Evolutionary conservation across 2,888 invertebrate species (phyloP), one percentile per base, ranked within the genome.

Genomic region (Flexamia atlantica): DNA sequence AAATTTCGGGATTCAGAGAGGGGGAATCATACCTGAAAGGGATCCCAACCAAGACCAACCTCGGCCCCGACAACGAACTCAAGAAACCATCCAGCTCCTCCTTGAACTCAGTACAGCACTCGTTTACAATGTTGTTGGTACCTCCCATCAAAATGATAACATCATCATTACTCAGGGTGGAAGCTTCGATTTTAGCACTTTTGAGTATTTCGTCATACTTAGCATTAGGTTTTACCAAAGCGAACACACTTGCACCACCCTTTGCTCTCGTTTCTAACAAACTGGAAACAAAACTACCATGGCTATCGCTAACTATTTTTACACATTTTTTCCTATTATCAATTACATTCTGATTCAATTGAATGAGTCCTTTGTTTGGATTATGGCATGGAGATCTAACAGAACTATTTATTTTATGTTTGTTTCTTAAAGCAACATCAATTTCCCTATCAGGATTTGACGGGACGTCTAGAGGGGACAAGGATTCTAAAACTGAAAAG

Each of bases 81-180:
- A 53, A 53, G 53, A 53, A 53, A 36, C 4, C 53, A 3, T 53
- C 53, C 53, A 53, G 53, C 53, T 12, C 53, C 53, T 7, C 53
- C 12, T 7, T 53, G 53, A 53, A 53, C 12, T 53, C 53, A 53
- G 20, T 53, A 53, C 53, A 53, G 53, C 20, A 17, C 12, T 17
- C n/a, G 53, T 53, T 53, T 53, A 53, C 53, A 53, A 53, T 53
- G 12, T 20, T 53, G 14, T 53, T 53, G 12, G 53, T 53, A 53
- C 53, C 53, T 7, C 17, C 12, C 14, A 53, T 53, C 12, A 53
- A 20, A 53, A 53, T 53, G 14, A 53, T 17, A 53, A 36, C 4
- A 9, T 53, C 17, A 53, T 53, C 14, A 3, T 53, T 12, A 53
- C 53, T 53, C 53, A 36, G 5, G 9, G 36, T 36, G 36, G 36